phyloP scores from a whole-genome alignment of 2,797 vertebrate species.

The Rhinophrynus dorsalis region DNA sequence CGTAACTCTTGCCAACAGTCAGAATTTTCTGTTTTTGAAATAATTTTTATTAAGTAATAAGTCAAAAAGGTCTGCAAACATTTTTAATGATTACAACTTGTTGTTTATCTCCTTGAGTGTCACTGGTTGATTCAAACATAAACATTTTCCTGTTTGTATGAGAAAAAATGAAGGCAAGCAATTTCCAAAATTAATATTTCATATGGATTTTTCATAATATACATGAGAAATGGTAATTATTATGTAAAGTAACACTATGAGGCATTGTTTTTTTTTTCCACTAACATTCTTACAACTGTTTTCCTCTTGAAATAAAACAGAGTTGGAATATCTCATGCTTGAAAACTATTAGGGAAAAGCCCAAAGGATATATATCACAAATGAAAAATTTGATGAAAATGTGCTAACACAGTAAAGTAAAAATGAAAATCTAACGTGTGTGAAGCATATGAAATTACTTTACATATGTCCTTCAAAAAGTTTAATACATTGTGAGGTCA shows the following conservation, averaged over 20 bases:
- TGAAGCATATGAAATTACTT: conserved; percentile 70
- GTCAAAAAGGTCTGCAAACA: no score
- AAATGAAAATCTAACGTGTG: conserved; percentile 54
- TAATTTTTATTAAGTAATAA: no score
- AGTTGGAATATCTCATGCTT: conserved; percentile 51
- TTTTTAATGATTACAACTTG: neutral
- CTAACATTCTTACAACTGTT: conserved; percentile 55
- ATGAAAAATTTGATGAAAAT: conserved; percentile 65
- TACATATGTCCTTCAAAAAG: conserved; percentile 86
- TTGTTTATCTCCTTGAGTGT: neutral
- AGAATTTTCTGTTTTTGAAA: no score
- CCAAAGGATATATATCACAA: conserved; percentile 61
- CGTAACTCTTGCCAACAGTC: no score
- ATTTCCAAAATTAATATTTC: neutral
- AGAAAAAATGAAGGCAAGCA: neutral
- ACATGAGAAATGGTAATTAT: neutral
- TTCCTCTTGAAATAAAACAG: conserved; percentile 50
- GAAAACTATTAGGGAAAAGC: conserved; percentile 61
- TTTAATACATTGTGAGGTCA: conserved; percentile 87
- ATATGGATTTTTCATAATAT: neutral
- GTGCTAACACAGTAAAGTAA: conserved; percentile 59
- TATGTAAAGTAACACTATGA: conserved; percentile 4
- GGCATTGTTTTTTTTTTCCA: conserved; percentile 59
- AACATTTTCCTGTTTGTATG: neutral
- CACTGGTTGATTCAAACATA: neutral